These are phyloP conservation scores for Atopsyche davidsoni DNA, from an alignment of 1,140 invertebrate genomes.

Conservation along the genomic window DNA sequence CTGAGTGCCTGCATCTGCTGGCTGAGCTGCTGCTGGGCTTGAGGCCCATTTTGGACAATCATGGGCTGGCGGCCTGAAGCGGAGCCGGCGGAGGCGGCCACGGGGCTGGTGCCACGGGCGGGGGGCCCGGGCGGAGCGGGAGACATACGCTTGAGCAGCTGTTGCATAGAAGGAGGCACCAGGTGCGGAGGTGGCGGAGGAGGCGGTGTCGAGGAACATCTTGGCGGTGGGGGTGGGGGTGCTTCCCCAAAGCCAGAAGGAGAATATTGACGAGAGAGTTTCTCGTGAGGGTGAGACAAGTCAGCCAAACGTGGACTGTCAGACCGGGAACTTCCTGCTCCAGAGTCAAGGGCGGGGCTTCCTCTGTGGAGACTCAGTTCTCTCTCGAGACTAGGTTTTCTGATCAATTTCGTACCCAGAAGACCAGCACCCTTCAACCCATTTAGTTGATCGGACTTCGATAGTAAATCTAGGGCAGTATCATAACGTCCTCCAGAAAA, in stretches of 20 bases:
- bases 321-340: conserved; percentile 79
- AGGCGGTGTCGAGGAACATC: conserved; percentile 63
- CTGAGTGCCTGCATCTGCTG: conserved; percentile 84
- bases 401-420: conserved; percentile 68
- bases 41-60: conserved; percentile 75
- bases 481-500: conserved; percentile 61
- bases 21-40: conserved; percentile 75
- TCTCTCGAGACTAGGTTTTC: conserved; percentile 80
- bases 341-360: conserved; percentile 80
- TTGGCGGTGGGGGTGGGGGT: conserved; percentile 65
- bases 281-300: conserved; percentile 50
- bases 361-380: conserved; percentile 68
- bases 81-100: conserved; percentile 44
- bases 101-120: conserved; percentile 70
- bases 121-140: conserved; percentile 62
- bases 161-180: conserved; percentile 66
- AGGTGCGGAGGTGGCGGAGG: conserved; percentile 60
- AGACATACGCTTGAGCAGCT: conserved; percentile 79
- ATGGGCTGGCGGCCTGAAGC: conserved; percentile 59
- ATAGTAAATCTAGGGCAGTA: conserved; percentile 61
- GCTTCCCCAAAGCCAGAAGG: conserved; percentile 59
- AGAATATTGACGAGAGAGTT: conserved; percentile 56
- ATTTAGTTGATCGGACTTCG: conserved; percentile 56
- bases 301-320: conserved; percentile 71
- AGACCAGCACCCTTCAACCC: conserved; percentile 52